Base-by-base conservation (phyloP, 2,888 invertebrate species). In the Spodoptera exigua region DNA sequence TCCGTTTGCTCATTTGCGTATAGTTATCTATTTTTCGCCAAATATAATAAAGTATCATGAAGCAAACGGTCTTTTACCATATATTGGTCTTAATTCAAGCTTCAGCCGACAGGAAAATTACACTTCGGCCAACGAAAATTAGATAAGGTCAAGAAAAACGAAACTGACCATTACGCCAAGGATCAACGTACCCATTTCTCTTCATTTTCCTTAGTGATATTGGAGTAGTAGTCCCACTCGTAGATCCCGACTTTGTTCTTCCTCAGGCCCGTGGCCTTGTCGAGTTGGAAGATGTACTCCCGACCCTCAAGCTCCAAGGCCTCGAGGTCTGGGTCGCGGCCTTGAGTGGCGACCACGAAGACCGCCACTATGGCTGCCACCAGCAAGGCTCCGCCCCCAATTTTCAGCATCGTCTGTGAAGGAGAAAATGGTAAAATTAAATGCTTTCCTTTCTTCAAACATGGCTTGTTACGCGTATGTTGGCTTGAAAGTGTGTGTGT, bases 171-270 rank as follows among this genome's bases (percentile, higher is more conserved):
- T 27, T 27, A 9, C 9, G 0, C 27, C 27, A 27, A 14, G 39
- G 16, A 12, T 12, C 4, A 12, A 75, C 86, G 41, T 17, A 93
- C 94, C 86, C 89, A 85, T 62, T 80, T 86, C n/a, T 92, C 93
- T 13, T 94, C 93, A 76, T 93, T 97, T 57, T 95, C 95, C 51
- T 96, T 96, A 0, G 96, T 97, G 40, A 98, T 95, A 83, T 98
- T 96, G 0, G 97, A 96, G 0, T 96, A 96, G 82, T 97, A 97
- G 0, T 94, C 95, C 97, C 98, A 98, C 59, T 95, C 95, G 0
- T 96, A 96, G 2, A 95, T 72, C 0, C 95, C 93, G 3, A 94
- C 95, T n/a, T 93, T 89, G 80, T 97, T 96, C 64, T 92, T 94
- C 78, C 96, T 94, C 47, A 89, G 76, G 0, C 95, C 95, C n/a